Percentiles rank a stretch among this genome's conserved stretches.
Evolutionary conservation across 2,888 invertebrate genomes (phyloP).

Genomic region (Clusia tigrina): DNA sequence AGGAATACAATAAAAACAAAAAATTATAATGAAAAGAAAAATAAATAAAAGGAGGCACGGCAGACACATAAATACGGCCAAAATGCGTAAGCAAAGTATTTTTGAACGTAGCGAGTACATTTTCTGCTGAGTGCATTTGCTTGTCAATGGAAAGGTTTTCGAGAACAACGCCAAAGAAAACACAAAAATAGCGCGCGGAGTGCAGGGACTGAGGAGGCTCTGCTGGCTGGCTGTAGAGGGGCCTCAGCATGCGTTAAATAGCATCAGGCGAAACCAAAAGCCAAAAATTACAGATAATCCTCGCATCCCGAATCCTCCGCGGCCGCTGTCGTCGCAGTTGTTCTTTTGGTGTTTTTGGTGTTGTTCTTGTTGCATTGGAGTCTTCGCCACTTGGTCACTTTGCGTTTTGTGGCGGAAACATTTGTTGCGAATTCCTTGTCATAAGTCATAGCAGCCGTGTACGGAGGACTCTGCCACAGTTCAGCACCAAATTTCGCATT

Average conservation of each 20-base stretch:
- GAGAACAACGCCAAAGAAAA: constrained; percentile 36
- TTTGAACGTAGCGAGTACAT: constrained; percentile 41
- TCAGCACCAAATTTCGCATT: background rate
- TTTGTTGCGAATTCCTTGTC: constrained; percentile 41
- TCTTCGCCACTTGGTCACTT: background rate
- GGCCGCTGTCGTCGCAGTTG: background rate
- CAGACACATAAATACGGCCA: constrained; percentile 39
- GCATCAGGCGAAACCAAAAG: background rate
- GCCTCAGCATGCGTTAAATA: constrained; percentile 30
- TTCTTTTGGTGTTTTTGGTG: background rate
- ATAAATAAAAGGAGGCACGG: constrained; percentile 2
- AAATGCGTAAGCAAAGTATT: constrained; percentile 34
- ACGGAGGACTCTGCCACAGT: background rate
- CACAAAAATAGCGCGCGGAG: constrained; percentile 27
- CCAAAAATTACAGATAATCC: too few species aligned
- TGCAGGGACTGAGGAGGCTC: too few species aligned
- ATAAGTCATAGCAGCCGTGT: constrained; percentile 35
- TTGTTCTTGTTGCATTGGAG: background rate
- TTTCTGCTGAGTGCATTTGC: constrained; percentile 65
- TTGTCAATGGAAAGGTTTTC: constrained; percentile 61
- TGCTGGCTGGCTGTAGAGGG: background rate
- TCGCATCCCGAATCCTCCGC: too few species aligned
- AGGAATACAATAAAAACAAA: constrained; percentile 39
- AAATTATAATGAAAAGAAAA: constrained; percentile 18
- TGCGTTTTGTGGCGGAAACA: constrained; percentile 32